Percentiles rank a stretch among this genome's conserved stretches.
These are phyloP conservation scores for Spilosoma lubricipeda DNA, from an alignment of 2,888 invertebrate species.

Conservation along the genomic window DNA sequence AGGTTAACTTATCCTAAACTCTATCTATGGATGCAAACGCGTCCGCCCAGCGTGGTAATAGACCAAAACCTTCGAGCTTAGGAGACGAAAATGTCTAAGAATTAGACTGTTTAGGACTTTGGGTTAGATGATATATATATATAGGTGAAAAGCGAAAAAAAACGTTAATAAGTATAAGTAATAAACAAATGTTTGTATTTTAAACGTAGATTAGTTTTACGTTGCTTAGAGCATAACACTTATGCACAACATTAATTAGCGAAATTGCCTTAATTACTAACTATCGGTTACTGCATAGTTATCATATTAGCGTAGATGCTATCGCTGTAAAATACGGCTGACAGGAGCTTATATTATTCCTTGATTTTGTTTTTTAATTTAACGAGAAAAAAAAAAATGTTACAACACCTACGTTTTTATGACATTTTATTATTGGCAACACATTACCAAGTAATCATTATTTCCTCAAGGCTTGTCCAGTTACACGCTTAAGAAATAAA, in stretches of 20 bases:
- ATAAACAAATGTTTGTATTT: background rate
- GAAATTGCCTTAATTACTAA: background rate
- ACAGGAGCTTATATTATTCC: background rate
- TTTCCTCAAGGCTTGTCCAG: background rate
- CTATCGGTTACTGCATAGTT: background rate
- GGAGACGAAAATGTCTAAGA: too few relatives aligned
- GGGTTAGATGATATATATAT: too few relatives aligned
- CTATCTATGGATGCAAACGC: too few relatives aligned
- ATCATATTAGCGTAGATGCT: background rate
- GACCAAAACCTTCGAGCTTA: too few relatives aligned
- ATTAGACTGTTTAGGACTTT: too few relatives aligned
- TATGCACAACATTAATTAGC: background rate
- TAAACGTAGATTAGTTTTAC: background rate
- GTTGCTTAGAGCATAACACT: background rate
- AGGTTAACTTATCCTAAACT: too few relatives aligned
- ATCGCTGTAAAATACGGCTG: background rate
- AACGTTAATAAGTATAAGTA: too few relatives aligned
- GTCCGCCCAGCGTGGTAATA: too few relatives aligned
- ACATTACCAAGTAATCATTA: background rate
- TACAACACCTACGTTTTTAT: background rate
- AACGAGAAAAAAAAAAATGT: background rate
- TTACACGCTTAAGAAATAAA: conserved; percentile 2
- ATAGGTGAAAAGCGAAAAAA: too few relatives aligned
- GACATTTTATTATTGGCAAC: background rate
- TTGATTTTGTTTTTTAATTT: background rate